Percentiles rank a stretch among this genome's conserved stretches.
These are phyloP conservation scores for Tigriopus japonicus DNA, from an alignment of 1,140 invertebrate species.

Conservation along the genomic window DNA sequence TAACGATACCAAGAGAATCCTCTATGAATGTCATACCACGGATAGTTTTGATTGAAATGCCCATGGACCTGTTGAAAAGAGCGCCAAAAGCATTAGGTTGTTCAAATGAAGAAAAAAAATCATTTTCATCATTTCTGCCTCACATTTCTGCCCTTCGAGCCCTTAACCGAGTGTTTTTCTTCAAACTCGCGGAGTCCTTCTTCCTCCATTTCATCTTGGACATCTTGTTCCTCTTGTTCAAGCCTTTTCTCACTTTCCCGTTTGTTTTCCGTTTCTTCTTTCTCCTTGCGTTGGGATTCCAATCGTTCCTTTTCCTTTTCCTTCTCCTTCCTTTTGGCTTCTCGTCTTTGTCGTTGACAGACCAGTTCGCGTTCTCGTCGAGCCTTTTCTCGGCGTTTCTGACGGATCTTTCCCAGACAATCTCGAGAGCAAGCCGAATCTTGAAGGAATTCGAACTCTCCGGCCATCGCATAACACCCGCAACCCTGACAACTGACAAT, in stretches of 20 bases:
- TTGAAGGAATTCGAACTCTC: not conserved
- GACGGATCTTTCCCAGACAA: not conserved
- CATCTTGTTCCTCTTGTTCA: not conserved
- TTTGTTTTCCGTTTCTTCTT: not conserved
- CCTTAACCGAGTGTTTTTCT: too few relatives aligned
- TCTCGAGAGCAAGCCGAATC: not conserved
- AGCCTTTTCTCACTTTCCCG: not conserved
- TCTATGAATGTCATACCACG: not conserved
- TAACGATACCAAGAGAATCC: not conserved
- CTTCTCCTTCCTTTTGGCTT: not conserved
- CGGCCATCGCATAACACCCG: conserved; percentile 8
- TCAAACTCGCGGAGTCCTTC: too few relatives aligned
- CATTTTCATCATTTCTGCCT: too few relatives aligned
- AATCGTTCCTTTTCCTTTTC: not conserved
- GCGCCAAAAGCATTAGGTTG: too few relatives aligned
- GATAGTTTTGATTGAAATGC: not conserved
- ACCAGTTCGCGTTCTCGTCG: not conserved
- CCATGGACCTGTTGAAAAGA: too few relatives aligned
- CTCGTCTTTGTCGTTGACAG: not conserved
- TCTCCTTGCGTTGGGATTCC: too few relatives aligned
- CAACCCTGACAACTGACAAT: conserved; percentile 8
- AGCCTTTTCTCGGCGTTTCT: not conserved
- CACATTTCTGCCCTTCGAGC: too few relatives aligned
- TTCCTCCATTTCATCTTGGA: not conserved
- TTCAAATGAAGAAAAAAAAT: too few relatives aligned